Base-by-base conservation (phyloP, 2,888 invertebrate species). In the Dione juno region DNA sequence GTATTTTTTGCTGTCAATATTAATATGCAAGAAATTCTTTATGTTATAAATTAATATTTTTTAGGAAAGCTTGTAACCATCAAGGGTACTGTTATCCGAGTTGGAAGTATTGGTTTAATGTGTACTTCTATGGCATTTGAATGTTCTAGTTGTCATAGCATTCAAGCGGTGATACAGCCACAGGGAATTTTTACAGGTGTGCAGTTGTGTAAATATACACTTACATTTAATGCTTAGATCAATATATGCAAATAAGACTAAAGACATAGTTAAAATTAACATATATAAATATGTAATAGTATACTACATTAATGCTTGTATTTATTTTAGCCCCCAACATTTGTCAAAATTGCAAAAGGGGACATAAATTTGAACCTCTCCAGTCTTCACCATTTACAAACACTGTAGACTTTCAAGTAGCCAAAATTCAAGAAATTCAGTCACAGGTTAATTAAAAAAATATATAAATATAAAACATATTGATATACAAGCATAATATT, bases 51-150 rank as follows among this genome's bases (percentile, higher is more conserved):
- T 59, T 48, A 57, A 68, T 50, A 64, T 70, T 59, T 77, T 87
- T 72, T 80, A 95, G 96, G 95, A 7, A 96, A 96, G 87, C 84
- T 98, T 75, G 95, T 97, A 35, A 95, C 96, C 37, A 94, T 98
- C 3, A 95, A 96, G 82, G 98, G 98, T 0, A 97, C 97, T 53
- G 97, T 98, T 0, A 96, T 97, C 72, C 94, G 96, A 83, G 96
- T 97, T 5, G 95, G 97, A 16, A 95, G 95, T 80, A 94, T 96
- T 0, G 96, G 96, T 72, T 95, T 97, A 1, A 89, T 96, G 28
- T 96, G 96, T 77, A 95, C 95, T 9, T 96, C 96, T 86, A 94
- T 98, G 90, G 96, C 96, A 0, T 98, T 97, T 90, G 90, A 94
- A 75, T 98, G 98, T 83, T 89, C 89, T 8, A 93, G 90, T 66